Base-by-base conservation (phyloP, 2,888 invertebrate genomes). In the Cyclophora punctaria region DNA sequence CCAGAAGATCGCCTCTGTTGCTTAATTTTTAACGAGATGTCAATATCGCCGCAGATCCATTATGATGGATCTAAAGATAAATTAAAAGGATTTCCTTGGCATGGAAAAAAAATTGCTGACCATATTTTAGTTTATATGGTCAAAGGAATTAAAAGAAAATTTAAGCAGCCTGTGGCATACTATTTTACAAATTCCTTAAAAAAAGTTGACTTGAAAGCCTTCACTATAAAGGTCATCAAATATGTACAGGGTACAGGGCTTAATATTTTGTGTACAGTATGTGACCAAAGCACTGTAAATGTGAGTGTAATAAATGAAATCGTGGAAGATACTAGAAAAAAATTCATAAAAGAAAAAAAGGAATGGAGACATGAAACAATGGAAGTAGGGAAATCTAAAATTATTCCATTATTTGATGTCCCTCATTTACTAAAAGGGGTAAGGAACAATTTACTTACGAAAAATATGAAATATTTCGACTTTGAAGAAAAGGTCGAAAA, bases 401-500 rank as follows among this genome's bases (percentile, higher is more conserved):
- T 63, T 5, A 58, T 67, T 3, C 65, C 64, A 0, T 4, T 66
- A 1, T 68, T 55, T 47, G 64, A 67, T 47, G 48, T 48, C 6
- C 64, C 68, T 20, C 64, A 67, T 52, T 34, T 66, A 5, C 42
- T 67, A 7, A 67, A 67, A 53, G 65, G 64, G 4, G 5, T 65
- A 2, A 37, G 63, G 40, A 68, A 66, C 41, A 65, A 64, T 52
- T 46, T 62, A 2, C 4, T 63, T 3, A 62, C 51, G 0, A 64
- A 66, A 53, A 52, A 66, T 45, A 3, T 65, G 5, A 44, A 5
- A 4, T 65, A 62, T 46, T 45, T 3, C n/a, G 41, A 43, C 44
- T 34, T 48, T 34, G 48, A 50, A 2, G 48, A 54, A 3, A 48
- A 55, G 6, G 52, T 57, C 33, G 49, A 56, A 45, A 65, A 66